Base-by-base conservation (phyloP, 2,888 invertebrate species). In the Euplexia lucipara region DNA sequence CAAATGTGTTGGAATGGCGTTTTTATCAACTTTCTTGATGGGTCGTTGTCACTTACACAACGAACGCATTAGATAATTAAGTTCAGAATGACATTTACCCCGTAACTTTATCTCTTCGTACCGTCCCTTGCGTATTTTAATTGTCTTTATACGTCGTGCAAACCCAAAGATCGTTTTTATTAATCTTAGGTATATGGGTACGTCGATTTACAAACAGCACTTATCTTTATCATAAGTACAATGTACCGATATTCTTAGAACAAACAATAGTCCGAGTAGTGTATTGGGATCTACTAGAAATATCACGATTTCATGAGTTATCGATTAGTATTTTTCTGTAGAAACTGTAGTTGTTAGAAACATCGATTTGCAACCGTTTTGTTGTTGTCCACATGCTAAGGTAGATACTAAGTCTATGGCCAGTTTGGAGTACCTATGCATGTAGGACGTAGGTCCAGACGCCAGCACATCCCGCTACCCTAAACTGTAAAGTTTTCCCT, bases 91-190 rank as follows among this genome's bases (percentile, higher is more conserved):
- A 49, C 39, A 32, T 16, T 60, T n/a, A n/a, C n/a, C n/a, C 12
- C 30, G 70, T 70, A 70, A 48, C 48, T 42, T 32, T 37, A 70
- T 70, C 49, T 52, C 35, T 62, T 71, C 47, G n/a, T n/a, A n/a
- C n/a, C n/a, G n/a, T n/a, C n/a, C n/a, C n/a, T n/a, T n/a, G n/a
- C n/a, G n/a, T n/a, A n/a, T n/a, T n/a, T n/a, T n/a, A n/a, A n/a
- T n/a, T n/a, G n/a, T n/a, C n/a, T n/a, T n/a, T 44, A 18, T n/a
- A 14, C 42, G 42, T 65, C 16, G 10, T 42, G 34, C 14, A 34
- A 47, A 34, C 39, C 26, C 26, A 20, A 45, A 26, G 5, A 39
- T 2, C 18, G 22, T 12, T 9, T 41, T 34, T 26, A 26, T n/a
- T 10, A 69, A 56, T n/a, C n/a, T n/a, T n/a, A n/a, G n/a, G n/a